Conservation (phyloP, 1,140 invertebrate species). For the Trichonephila clavata region DNA sequence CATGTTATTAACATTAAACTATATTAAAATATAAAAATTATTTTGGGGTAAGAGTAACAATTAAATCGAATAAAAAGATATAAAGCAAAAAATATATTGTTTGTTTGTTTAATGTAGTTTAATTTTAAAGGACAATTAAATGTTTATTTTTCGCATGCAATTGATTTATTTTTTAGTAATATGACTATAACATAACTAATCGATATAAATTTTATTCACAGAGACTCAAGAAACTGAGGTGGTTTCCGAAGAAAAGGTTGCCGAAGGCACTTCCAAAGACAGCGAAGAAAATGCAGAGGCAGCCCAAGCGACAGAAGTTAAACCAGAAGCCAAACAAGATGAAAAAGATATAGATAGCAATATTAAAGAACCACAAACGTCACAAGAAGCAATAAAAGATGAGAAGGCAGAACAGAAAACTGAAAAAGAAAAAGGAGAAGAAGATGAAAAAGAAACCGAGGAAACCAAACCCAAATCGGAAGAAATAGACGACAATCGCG, state of each 20-base stretch:
- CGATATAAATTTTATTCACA: not conserved
- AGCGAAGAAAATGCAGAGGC: not conserved
- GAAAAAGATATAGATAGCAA: not conserved
- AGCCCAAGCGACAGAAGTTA: not conserved
- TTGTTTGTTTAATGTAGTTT: no score
- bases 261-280: not conserved
- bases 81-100: no score
- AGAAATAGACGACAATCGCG: not conserved
- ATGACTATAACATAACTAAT: not conserved
- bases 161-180: no score
- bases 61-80: no score
- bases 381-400: not conserved
- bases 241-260: not conserved
- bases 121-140: no score
- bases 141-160: no score
- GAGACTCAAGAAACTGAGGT: not conserved
- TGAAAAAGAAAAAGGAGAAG: not conserved
- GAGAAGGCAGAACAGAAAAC: not conserved
- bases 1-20: no score
- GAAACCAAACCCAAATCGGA: not conserved
- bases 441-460: not conserved
- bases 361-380: not conserved
- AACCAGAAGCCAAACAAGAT: slow-evolving; percentile 25
- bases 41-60: no score
- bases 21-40: no score